phyloP scores from a whole-genome alignment of 2,888 invertebrate species.

The Merodon equestris region DNA sequence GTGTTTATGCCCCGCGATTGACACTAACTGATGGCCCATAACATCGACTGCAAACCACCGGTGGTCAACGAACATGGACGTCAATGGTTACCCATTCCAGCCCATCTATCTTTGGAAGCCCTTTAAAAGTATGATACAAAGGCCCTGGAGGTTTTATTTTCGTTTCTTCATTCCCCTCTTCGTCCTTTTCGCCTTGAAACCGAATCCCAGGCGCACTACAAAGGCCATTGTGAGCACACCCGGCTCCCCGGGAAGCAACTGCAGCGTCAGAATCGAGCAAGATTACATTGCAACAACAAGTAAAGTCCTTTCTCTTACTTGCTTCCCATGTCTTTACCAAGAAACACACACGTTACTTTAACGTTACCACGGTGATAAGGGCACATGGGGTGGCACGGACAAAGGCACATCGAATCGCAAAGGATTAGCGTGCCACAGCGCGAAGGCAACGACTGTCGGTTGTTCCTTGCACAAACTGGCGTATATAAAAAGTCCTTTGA shows the following conservation, averaged over 20 bases:
- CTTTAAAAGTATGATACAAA: slow-evolving; percentile 3
- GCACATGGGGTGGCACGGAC: slow-evolving; percentile 32
- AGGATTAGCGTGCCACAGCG: slow-evolving; percentile 30
- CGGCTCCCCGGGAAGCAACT: slow-evolving; percentile 26
- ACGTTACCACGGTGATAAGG: slow-evolving; percentile 38
- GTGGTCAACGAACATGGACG: too few relatives aligned
- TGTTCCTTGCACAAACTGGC: not conserved
- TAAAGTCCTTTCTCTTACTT: not conserved
- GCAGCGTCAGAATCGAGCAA: not conserved
- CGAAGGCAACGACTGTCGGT: not conserved
- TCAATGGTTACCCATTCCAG: too few relatives aligned
- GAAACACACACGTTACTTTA: slow-evolving; percentile 1
- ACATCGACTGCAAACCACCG: slow-evolving; percentile 1
- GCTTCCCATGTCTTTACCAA: slow-evolving; percentile 11
- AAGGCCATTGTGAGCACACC: slow-evolving; percentile 55
- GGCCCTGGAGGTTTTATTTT: slow-evolving; percentile 25
- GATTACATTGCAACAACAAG: slow-evolving; percentile 35
- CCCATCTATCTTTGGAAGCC: too few relatives aligned
- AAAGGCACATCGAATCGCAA: slow-evolving; percentile 57
- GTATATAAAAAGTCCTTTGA: slow-evolving; percentile 16
- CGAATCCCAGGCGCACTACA: slow-evolving; percentile 48
- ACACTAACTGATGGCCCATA: slow-evolving; percentile 50
- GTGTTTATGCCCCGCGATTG: slow-evolving; percentile 55
- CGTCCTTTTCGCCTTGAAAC: slow-evolving; percentile 35
- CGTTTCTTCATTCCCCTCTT: slow-evolving; percentile 4